These are phyloP conservation scores for Bellardia pandia DNA, from an alignment of 2,888 invertebrate species.

Conservation along the genomic window DNA sequence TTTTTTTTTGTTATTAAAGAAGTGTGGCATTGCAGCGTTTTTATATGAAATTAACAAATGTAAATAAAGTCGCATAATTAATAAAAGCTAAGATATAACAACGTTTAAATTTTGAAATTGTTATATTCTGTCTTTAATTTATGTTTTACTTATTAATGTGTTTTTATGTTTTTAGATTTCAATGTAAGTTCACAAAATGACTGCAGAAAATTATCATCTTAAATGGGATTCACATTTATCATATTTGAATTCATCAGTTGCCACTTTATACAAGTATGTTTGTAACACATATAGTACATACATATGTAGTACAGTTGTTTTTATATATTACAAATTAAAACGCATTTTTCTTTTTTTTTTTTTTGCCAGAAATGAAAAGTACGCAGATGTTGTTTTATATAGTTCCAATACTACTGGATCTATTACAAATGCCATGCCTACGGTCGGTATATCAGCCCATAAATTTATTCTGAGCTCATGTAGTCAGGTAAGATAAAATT, in stretches of 20 bases:
- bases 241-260: conserved; percentile 92
- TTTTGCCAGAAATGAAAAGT: conserved; percentile 88
- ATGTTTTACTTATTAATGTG: conserved; percentile 10
- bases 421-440: conserved; percentile 81
- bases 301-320: not conserved
- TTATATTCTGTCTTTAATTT: not conserved
- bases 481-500: conserved; percentile 85
- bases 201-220: conserved; percentile 92
- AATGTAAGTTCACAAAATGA: conserved; percentile 76
- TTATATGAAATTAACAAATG: not conserved
- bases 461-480: conserved; percentile 93
- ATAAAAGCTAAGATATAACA: not conserved
- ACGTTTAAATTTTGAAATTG: not conserved
- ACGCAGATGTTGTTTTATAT: conserved; percentile 92
- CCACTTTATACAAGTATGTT: conserved; percentile 86
- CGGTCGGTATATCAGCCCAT: conserved; percentile 92
- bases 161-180: conserved; percentile 32
- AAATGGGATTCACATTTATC: conserved; percentile 95
- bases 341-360: conserved; percentile 46
- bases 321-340: not conserved
- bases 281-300: too few species aligned
- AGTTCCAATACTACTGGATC: conserved; percentile 86
- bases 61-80: not conserved
- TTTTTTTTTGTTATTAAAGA: not conserved
- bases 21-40: conserved; percentile 38